Conservation (phyloP, 2,113 vertebrate genomes). For the Aythya baeri region DNA sequence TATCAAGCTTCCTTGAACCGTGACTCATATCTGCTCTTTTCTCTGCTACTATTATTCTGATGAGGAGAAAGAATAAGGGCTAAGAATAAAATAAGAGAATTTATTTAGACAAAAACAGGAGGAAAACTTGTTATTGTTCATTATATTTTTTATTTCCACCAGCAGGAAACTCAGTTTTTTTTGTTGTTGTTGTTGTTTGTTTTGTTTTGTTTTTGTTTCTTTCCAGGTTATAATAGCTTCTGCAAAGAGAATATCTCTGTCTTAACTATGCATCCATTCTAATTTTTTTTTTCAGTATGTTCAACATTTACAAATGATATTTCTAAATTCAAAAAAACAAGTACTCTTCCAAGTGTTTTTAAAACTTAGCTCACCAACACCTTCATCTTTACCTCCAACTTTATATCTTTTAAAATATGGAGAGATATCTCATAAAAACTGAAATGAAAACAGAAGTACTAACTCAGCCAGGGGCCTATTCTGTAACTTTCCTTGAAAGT, state of each 20-base stretch:
- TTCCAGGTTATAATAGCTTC: neutral
- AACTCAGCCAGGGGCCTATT: neutral
- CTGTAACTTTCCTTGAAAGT: neutral
- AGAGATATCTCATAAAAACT: neutral
- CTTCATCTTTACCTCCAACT: neutral
- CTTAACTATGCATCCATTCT: neutral
- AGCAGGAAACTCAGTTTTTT: neutral
- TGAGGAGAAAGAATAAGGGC: neutral
- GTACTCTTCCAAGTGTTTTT: neutral
- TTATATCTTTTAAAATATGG: neutral
- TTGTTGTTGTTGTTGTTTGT: too few species aligned
- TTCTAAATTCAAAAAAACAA: neutral
- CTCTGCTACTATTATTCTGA: neutral
- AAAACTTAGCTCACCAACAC: neutral
- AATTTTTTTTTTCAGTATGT: too few species aligned
- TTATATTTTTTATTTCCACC: neutral
- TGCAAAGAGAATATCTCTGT: neutral
- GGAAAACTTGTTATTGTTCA: neutral
- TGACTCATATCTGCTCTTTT: neutral
- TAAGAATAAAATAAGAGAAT: neutral
- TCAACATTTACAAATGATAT: neutral
- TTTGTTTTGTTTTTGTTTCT: neutral
- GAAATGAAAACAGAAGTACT: neutral
- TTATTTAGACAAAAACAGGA: neutral
- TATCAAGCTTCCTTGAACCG: neutral